Base-by-base conservation (phyloP, 2,113 vertebrate genomes). In the Progne subis region DNA sequence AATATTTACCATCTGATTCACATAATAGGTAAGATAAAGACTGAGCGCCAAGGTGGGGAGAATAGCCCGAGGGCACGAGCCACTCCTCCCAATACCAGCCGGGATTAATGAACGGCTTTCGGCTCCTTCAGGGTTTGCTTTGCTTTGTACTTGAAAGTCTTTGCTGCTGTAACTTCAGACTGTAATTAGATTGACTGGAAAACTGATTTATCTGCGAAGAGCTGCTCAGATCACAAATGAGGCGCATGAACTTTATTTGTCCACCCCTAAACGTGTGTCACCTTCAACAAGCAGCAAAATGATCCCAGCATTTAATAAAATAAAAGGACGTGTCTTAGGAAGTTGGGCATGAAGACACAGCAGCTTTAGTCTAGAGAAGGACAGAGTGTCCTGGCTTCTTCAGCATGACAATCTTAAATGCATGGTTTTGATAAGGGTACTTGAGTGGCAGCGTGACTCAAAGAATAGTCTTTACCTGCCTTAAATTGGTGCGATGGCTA, bases 141-240 rank as follows among this genome's bases (percentile, higher is more conserved):
- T 86, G 71, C 83, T 96, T 92, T 95, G 94, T 86, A 92, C 85
- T 95, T 96, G 91, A 95, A 94, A 89, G 90, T 96, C 95, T 94
- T 95, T 96, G 83, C 86, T 91, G 85, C 88, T 86, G 8, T 57
- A 87, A 89, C 95, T 94, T 86, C 90, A 87, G 72, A 93, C 82
- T 94, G 24, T 96, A 94, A 97, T 96, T 96, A 92, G 88, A 95
- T 95, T 92, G 93, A 88, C 71, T 92, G 72, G 88, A 82, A 97
- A 95, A 94, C 80, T 83, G 89, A 92, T 88, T 96, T 94, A 92
- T 90, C 92, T 91, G 93, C 87, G 68, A 86, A 86, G 90, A 93
- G 50, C 69, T 57, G 37, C 76, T 77, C 85, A 39, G 80, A 91
- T 94, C 92, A 94, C 29, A 85, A 82, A 94, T 47, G 65, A 96